Conservation (phyloP, 2,797 vertebrate species). For the Silurus aristotelis region DNA sequence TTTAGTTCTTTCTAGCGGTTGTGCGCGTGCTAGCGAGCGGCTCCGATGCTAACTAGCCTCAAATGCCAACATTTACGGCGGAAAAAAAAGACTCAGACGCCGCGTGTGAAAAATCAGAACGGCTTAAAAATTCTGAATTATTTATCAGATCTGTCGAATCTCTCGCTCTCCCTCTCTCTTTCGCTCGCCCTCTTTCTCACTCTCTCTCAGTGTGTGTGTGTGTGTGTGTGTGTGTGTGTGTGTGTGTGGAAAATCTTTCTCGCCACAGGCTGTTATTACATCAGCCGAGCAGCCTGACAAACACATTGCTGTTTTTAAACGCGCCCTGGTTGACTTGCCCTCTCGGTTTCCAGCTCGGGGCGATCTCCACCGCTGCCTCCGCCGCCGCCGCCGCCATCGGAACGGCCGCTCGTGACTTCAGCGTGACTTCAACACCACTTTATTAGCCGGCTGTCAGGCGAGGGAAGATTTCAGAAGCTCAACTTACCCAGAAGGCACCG, state of each 20-base stretch:
- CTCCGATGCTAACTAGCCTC: not conserved
- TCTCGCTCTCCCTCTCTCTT: not conserved
- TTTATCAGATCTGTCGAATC: not conserved
- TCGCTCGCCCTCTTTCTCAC: not conserved
- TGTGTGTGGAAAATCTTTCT: conserved; percentile 39
- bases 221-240: not conserved
- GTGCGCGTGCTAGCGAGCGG: not conserved
- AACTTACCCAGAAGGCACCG: not conserved
- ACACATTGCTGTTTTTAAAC: conserved; percentile 29
- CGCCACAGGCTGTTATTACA: conserved; percentile 49
- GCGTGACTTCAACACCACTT: not conserved
- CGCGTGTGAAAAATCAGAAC: not conserved
- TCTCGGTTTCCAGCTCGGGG: not conserved
- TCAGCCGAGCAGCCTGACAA: conserved; percentile 46
- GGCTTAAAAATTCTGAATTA: conserved; percentile 7
- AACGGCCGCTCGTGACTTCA: not conserved
- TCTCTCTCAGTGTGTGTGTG: no score
- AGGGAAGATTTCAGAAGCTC: not conserved
- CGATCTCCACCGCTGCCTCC: not conserved
- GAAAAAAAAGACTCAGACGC: not conserved
- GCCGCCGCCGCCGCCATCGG: not conserved
- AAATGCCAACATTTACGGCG: not conserved
- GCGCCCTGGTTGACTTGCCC: not conserved
- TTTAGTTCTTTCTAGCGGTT: not conserved
- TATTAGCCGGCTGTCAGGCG: conserved; percentile 9